Percentiles rank a stretch among this genome's conserved stretches.
Conservation (phyloP, 2,888 invertebrate species). For the Drosophila nr. perissopoda region DNA sequence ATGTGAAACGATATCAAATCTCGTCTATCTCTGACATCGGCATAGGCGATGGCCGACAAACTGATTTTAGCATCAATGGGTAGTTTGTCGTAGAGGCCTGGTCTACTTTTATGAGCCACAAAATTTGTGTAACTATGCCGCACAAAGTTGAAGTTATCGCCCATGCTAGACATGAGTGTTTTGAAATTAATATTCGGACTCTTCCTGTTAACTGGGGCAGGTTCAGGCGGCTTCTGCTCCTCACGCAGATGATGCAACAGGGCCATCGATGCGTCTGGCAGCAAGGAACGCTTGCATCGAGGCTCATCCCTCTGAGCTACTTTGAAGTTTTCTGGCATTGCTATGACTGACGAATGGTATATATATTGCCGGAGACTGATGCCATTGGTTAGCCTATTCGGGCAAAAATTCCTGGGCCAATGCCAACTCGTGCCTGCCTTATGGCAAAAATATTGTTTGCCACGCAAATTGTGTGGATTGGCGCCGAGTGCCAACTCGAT, state of each 20-base stretch:
- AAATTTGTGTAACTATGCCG: constrained; percentile 48
- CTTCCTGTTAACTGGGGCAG: neutral
- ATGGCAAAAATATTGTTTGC: constrained; percentile 18
- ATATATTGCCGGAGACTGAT: constrained; percentile 2
- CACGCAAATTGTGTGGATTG: constrained; percentile 33
- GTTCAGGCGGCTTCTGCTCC: neutral
- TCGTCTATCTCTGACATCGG: constrained; percentile 7
- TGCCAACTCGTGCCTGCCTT: neutral
- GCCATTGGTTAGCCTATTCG: neutral
- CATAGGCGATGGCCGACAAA: constrained; percentile 19
- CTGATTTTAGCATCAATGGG: constrained; percentile 12
- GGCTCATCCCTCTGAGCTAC: neutral
- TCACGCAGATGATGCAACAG: constrained; percentile 8
- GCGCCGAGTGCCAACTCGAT: neutral
- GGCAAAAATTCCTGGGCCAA: neutral
- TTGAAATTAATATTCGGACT: fast-evolving
- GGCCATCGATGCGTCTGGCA: constrained; percentile 5
- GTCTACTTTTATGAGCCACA: constrained; percentile 1
- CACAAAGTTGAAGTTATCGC: constrained; percentile 12
- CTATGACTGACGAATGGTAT: neutral
- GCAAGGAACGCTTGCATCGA: neutral
- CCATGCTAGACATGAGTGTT: constrained; percentile 8
- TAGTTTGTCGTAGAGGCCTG: constrained; percentile 20
- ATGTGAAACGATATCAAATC: neutral
- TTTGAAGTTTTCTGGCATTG: neutral